phyloP scores from a whole-genome alignment of 2,113 vertebrate species.

The Rostratula benghalensis region DNA sequence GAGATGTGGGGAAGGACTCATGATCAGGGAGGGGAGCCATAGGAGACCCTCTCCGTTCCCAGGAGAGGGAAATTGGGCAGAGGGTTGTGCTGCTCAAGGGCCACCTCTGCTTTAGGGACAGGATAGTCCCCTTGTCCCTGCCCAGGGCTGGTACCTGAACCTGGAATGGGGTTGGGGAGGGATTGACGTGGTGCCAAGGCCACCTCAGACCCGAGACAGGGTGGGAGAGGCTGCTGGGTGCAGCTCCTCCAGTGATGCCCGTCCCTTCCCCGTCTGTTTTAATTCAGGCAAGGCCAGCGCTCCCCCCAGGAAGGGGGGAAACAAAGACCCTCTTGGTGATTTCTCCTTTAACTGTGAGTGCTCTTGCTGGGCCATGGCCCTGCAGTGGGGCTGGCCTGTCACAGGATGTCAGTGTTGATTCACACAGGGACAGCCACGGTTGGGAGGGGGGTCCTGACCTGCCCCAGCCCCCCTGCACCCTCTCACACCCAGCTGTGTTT shows the following conservation, averaged over 20 bases:
- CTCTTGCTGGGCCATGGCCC: fast-evolving
- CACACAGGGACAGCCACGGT: not conserved
- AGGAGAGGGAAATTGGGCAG: not conserved
- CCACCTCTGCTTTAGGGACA: not conserved
- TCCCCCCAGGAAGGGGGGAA: not conserved
- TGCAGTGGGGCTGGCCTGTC: not conserved
- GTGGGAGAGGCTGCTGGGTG: no score
- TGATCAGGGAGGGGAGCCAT: not conserved
- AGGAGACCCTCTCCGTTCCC: not conserved
- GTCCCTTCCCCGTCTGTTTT: not conserved
- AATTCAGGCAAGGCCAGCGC: not conserved
- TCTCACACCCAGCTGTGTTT: no score
- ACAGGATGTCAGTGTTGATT: not conserved
- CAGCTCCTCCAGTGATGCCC: fast-evolving
- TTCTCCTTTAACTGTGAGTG: not conserved
- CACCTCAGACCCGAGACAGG: fast-evolving
- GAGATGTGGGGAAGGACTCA: not conserved
- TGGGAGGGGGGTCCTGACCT: not conserved
- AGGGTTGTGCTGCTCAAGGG: not conserved
- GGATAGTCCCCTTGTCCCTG: no score
- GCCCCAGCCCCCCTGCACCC: fast-evolving
- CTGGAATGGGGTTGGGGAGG: not conserved
- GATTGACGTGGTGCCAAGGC: no score
- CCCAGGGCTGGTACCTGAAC: not conserved
- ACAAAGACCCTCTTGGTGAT: no score